Base-by-base conservation (phyloP, 2,113 vertebrate species). In the Nannobrachium achirus region DNA sequence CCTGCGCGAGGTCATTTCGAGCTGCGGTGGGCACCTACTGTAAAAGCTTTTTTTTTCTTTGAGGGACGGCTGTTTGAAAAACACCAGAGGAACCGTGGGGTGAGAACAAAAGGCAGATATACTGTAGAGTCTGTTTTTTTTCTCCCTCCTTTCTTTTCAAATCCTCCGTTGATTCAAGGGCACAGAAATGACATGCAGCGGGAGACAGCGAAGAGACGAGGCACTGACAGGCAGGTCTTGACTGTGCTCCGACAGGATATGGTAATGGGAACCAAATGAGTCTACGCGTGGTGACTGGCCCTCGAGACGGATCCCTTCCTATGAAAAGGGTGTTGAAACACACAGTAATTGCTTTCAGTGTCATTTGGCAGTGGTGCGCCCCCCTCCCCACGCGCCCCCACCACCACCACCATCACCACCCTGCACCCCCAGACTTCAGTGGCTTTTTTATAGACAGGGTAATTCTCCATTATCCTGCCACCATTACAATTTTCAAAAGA, bases 301-400 rank as follows among this genome's bases (percentile, higher is more conserved):
- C 86, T 83, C 53, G 65, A 88, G 87, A 82, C 78, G 44, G 69
- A 81, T 70, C 68, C 79, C 74, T 81, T 69, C 72, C 80, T 75
- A 68, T 86, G 83, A 88, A 90, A 89, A 81, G 82, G 82, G 82
- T 81, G 86, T 87, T 83, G 87, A 89, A 87, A 90, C 81, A 79
- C 80, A 81, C 75, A 10, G 88, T 90, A 90, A 90, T 91, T 90
- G 89, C 89, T 86, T 86, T 87, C 84, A 59, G 69, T 89, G 88
- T 85, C 75, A 70, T 86, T 88, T 88, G 88, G 84, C 84, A 79
- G 84, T 41, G 1, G 50, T 40, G 82, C 58, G 78, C 76, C 83
- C 82, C 71, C n/a, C n/a, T n/a, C n/a, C n/a, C n/a, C n/a, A n/a
- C n/a, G n/a, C n/a, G n/a, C n/a, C 76, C 83, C 82, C 71, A 2